Percentiles rank a stretch among this genome's conserved stretches.
These are phyloP conservation scores for Operophtera brumata DNA, from an alignment of 2,888 invertebrate species.

Conservation along the genomic window DNA sequence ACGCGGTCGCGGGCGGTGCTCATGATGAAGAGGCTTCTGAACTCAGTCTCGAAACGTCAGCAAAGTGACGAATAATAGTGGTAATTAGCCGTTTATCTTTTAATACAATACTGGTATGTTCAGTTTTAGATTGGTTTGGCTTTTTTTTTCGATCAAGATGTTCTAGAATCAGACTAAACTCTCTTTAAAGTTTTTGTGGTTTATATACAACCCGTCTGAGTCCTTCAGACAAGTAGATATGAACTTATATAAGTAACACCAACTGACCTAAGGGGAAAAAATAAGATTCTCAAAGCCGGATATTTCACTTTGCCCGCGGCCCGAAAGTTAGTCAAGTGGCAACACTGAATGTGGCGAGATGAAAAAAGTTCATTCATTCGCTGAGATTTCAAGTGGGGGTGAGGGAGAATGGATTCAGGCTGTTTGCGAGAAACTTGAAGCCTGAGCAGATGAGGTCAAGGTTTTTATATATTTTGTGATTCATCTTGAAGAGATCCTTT, in stretches of 20 bases:
- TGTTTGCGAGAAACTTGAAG: constrained; percentile 31
- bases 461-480: constrained; percentile 9
- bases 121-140: too few relatives aligned
- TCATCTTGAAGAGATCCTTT: background rate
- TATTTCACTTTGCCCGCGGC: constrained; percentile 32
- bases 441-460: constrained; percentile 24
- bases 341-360: constrained; percentile 45
- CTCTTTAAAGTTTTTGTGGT: too few relatives aligned
- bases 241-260: background rate
- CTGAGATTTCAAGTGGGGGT: constrained; percentile 28
- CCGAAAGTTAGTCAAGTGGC: constrained; percentile 44
- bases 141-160: too few relatives aligned
- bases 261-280: constrained; percentile 28
- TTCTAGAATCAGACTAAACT: too few relatives aligned
- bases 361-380: constrained; percentile 51
- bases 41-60: too few relatives aligned
- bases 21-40: too few relatives aligned
- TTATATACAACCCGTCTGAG: too few relatives aligned
- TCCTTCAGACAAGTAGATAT: too few relatives aligned
- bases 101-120: too few relatives aligned
- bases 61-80: too few relatives aligned
- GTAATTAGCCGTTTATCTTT: too few relatives aligned
- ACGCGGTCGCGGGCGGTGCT: too few relatives aligned
- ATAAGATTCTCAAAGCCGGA: constrained; percentile 27
- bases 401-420: constrained; percentile 4